Conservation (phyloP, 2,797 vertebrate species). For the Rhinoraja longicauda region DNA sequence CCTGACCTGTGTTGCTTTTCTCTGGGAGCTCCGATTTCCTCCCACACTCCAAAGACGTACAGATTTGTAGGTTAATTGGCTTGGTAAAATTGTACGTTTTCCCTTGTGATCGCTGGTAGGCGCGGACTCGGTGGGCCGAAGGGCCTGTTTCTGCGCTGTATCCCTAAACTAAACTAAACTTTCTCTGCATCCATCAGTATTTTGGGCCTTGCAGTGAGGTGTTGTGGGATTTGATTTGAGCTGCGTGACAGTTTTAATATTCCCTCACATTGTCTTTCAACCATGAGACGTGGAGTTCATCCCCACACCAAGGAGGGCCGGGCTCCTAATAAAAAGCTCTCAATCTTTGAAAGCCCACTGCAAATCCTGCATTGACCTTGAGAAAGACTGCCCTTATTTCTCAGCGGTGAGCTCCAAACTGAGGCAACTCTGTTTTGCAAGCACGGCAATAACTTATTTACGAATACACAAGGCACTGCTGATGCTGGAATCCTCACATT, state of each 20-base stretch:
- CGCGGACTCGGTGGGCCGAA: too few relatives aligned
- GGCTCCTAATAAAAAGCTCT: background rate
- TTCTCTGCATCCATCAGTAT: too few relatives aligned
- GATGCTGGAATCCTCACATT: too few relatives aligned
- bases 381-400: background rate
- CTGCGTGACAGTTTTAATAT: background rate
- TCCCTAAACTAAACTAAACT: too few relatives aligned
- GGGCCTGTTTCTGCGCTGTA: too few relatives aligned
- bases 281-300: background rate
- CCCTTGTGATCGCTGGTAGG: too few relatives aligned
- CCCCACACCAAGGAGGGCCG: background rate
- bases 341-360: background rate
- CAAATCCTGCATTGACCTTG: background rate
- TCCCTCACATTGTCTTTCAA: background rate
- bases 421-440: background rate
- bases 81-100: too few relatives aligned
- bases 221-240: background rate
- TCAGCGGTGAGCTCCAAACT: background rate
- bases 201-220: background rate
- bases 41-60: too few relatives aligned
- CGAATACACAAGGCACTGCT: too few relatives aligned
- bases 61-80: too few relatives aligned
- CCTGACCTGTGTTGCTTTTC: too few relatives aligned
- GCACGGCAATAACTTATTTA: background rate
- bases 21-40: too few relatives aligned